A percentile compares a stretch with the other conserved stretches of the same genome.
Conservation (phyloP, 2,888 invertebrate species). For the Adelognathus sp. region DNA sequence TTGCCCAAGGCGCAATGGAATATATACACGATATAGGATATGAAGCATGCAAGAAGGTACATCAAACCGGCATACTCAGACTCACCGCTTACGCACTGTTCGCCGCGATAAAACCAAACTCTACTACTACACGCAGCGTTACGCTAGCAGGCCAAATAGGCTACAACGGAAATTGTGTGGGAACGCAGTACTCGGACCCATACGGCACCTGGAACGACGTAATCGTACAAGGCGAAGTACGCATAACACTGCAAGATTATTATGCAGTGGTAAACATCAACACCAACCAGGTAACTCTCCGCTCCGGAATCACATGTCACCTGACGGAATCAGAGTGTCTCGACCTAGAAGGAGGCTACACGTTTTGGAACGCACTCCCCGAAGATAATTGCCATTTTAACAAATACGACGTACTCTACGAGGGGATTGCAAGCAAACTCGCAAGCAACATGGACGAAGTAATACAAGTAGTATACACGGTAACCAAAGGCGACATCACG, state of each 20-base stretch:
- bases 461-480: conserved; percentile 25
- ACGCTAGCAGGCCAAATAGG: conserved; percentile 25
- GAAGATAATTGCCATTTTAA: conserved; percentile 28
- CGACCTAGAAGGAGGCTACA: conserved; percentile 49
- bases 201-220: conserved; percentile 49
- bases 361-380: conserved; percentile 46
- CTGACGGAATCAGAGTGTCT: conserved; percentile 21
- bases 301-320: conserved; percentile 18
- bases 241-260: conserved; percentile 32
- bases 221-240: conserved; percentile 36
- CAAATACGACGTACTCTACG: conserved; percentile 39
- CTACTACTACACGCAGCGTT: conserved; percentile 6
- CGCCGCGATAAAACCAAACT: conserved; percentile 4
- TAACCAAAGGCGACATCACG: conserved; percentile 33
- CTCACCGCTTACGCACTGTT: not conserved
- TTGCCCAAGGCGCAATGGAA: conserved; percentile 32
- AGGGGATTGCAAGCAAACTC: conserved; percentile 19
- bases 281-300: conserved; percentile 27
- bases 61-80: not conserved
- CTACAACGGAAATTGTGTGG: conserved; percentile 22
- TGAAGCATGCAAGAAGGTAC: conserved; percentile 16
- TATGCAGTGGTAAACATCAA: conserved; percentile 15
- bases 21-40: conserved; percentile 18
- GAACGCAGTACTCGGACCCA: conserved; percentile 37
- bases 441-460: not conserved